Conservation (phyloP, 2,888 invertebrate species). For the Halictus quadricinctus region DNA sequence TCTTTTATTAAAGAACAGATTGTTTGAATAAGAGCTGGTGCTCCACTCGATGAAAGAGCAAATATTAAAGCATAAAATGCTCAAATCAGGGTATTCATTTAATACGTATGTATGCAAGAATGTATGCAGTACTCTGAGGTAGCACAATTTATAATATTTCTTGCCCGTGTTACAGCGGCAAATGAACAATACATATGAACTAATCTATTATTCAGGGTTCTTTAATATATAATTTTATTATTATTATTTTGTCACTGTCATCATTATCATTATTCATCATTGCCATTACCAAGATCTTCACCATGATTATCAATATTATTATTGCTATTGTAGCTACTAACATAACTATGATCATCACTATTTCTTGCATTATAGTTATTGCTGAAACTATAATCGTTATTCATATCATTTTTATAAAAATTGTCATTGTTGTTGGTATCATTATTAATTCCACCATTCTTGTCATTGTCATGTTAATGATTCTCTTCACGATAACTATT, state of each 20-base stretch:
- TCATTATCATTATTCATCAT: conserved; percentile 60
- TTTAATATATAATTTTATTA: conserved; percentile 72
- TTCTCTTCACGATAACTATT: conserved; percentile 38
- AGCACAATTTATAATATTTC: conserved; percentile 63
- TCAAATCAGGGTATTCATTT: conserved; percentile 61
- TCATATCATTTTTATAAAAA: conserved; percentile 41
- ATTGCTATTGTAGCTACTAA: conserved; percentile 49
- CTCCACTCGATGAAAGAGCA: conserved; percentile 58
- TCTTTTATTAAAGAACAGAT: conserved; percentile 52
- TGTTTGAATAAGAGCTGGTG: conserved; percentile 54
- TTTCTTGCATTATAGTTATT: conserved; percentile 28
- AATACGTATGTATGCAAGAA: conserved; percentile 70
- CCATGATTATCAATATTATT: conserved; percentile 27
- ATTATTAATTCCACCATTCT: conserved; percentile 38
- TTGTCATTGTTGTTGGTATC: conserved; percentile 33
- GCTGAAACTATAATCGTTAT: conserved; percentile 25
- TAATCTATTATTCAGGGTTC: conserved; percentile 78
- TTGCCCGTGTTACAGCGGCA: conserved; percentile 68
- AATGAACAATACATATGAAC: conserved; percentile 74
- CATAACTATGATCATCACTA: conserved; percentile 15
- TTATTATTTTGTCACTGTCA: conserved; percentile 50
- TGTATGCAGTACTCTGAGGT: conserved; percentile 72
- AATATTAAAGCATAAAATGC: conserved; percentile 50
- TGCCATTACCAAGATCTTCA: conserved; percentile 68
- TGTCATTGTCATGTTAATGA: conserved; percentile 14